Base-by-base conservation (phyloP, 2,888 invertebrate species). In the Clepsis dumicolana region DNA sequence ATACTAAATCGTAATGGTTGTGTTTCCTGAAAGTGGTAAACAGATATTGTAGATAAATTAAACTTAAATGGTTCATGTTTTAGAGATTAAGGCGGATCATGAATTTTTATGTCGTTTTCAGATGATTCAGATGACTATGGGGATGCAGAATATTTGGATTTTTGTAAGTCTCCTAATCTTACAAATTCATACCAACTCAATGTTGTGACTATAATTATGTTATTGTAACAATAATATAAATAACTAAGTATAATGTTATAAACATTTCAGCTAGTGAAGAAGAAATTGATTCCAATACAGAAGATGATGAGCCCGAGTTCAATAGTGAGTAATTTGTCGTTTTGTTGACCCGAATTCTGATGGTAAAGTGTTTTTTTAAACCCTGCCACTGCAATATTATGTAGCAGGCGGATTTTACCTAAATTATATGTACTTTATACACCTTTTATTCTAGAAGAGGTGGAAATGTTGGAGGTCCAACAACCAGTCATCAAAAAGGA, bases 161-260 rank as follows among this genome's bases (percentile, higher is more conserved):
- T 50, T 21, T 65, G 57, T 65, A 65, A 65, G 65, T 59, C 32
- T 38, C 1, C 10, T n/a, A 41, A 38, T n/a, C n/a, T n/a, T n/a
- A n/a, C 18, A 27, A 35, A 1, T 35, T 35, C 0, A 35, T 14
- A 12, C 1, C 35, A 35, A 35, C 12, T 35, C 12, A 14, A 10
- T 35, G 1, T 35, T 35, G 35, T 35, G 14, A 35, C 29, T 29
- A 29, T 7, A 29, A 4, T n/a, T 29, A 7, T 29, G 7, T 29
- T 38, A 38, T 38, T n/a, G 14, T 38, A 4, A 38, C 38, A 10
- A n/a, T n/a, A 4, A n/a, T 14, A 12, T n/a, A 16, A 5, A 32
- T 14, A 7, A 29, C 24, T 56, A 56, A 29, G 18, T 4, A 1
- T 16, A 27, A 27, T n/a, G 21, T 29, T 4, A 0, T 21, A 25